Base-by-base conservation (phyloP, 2,113 vertebrate genomes). In the Stercorarius parasiticus region DNA sequence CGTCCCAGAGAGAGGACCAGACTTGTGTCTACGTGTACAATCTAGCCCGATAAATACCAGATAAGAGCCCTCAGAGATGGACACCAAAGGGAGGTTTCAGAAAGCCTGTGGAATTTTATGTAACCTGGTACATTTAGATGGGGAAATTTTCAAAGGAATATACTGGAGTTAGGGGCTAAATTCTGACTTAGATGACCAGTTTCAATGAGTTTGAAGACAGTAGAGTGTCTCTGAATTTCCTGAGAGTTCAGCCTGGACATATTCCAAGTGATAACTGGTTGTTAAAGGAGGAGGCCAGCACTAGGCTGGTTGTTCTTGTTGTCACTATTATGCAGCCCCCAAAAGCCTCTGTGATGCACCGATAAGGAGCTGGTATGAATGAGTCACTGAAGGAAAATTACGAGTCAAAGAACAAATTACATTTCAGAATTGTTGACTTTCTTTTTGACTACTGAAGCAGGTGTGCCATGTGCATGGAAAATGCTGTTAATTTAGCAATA, bases 11-110 rank as follows among this genome's bases (percentile, higher is more conserved):
- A 67, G n/a, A 49, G 14, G 11, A 45, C 49, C 20, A 71, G 52
- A 10, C 18, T 50, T 52, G 5, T 64, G 23, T 32, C 32, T 45
- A 18, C 0, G 0, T 10, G 12, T 11, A 3, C 34, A 61, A 10
- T 43, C n/a, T 36, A 61, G 5, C 19, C n/a, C 82, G 13, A 80
- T 8, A 64, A 91, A 42, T 72, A 34, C 29, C 30, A 61, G 30
- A 72, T 1, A 3, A 69, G 66, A 82, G 0, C 5, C 22, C 21
- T 69, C 17, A 13, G 25, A 79, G 40, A 42, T 45, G 40, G 21
- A 69, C 34, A 38, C 5, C 26, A 30, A 72, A 66, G 12, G 3
- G 53, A 56, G 1, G 6, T 42, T 90, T 64, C n/a, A 85, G 58
- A 87, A 74, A 56, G 8, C 0, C 6, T 19, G 10, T 20, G 30